These are phyloP conservation scores for Mus pahari DNA, from an alignment of 2,113 vertebrate genomes.

Conservation along the genomic window DNA sequence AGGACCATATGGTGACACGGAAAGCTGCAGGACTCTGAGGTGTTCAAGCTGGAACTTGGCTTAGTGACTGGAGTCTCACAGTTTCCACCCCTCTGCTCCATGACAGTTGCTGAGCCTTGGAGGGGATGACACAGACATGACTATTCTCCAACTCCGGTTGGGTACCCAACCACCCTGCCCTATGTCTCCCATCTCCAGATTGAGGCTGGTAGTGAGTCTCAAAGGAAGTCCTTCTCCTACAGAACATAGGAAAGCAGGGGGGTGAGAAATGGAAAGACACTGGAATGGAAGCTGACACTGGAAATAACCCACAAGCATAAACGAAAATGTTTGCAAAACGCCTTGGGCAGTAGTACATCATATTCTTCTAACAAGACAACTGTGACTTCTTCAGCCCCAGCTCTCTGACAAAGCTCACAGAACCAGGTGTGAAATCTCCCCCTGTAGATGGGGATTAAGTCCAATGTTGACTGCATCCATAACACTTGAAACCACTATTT, in stretches of 20 bases:
- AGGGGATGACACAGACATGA: neutral
- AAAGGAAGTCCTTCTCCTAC: neutral
- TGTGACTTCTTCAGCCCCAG: neutral
- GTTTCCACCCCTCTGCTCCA: neutral
- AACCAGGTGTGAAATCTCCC: neutral
- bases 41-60: slow-evolving; percentile 6
- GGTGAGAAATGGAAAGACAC: neutral
- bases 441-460: too few relatives aligned
- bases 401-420: neutral
- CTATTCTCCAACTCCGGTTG: neutral
- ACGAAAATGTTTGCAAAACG: neutral
- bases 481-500: neutral
- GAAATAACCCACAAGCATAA: neutral
- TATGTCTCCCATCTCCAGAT: neutral
- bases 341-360: neutral
- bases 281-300: neutral
- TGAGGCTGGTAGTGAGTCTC: neutral
- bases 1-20: neutral
- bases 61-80: neutral
- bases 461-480: neutral
- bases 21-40: neutral
- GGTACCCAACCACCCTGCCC: neutral
- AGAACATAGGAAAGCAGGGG: neutral
- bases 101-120: neutral
- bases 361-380: neutral